phyloP scores from a whole-genome alignment of 2,113 vertebrate genomes.

The Chloroceryle aenea region DNA sequence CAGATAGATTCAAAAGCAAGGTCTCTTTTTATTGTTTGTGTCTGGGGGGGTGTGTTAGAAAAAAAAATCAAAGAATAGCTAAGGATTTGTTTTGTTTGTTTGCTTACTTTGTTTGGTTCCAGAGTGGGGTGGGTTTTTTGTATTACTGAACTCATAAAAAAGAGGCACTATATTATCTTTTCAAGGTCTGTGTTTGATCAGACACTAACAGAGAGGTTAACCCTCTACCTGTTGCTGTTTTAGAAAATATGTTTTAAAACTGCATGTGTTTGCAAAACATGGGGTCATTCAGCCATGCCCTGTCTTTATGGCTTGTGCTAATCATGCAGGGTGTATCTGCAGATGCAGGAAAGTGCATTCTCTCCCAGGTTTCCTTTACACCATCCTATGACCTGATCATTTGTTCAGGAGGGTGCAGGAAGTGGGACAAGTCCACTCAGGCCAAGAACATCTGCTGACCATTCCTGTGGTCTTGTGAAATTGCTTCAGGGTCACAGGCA shows the following conservation, averaged over 20 bases:
- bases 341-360: background rate
- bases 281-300: background rate
- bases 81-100: background rate
- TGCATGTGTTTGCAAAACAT: background rate
- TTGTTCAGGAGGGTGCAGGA: background rate
- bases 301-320: background rate
- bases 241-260: background rate
- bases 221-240: background rate
- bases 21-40: background rate
- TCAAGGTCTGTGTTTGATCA: background rate
- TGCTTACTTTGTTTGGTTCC: background rate
- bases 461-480: background rate
- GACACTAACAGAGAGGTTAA: background rate
- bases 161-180: background rate
- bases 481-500: background rate
- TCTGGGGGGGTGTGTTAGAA: background rate
- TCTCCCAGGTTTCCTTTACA: background rate
- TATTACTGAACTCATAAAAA: background rate
- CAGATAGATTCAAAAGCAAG: background rate
- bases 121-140: background rate
- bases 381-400: background rate
- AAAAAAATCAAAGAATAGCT: background rate
- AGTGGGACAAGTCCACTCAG: fast-evolving
- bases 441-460: background rate
- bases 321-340: background rate